Conservation (phyloP, 2,113 vertebrate genomes). For the Myrmophylax atrothorax region DNA sequence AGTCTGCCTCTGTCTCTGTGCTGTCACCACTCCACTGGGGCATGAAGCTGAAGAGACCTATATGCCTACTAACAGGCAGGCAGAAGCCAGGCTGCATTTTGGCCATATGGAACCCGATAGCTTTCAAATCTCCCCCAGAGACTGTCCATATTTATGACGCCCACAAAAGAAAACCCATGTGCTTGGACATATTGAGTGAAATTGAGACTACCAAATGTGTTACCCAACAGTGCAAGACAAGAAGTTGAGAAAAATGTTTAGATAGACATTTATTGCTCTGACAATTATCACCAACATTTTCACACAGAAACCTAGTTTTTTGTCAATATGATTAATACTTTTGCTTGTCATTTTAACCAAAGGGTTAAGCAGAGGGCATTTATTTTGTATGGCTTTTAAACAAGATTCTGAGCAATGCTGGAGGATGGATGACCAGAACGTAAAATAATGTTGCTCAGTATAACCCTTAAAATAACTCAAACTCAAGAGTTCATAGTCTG, state of each 20-base stretch:
- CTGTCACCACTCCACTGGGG: fast-evolving
- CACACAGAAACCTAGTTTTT: background rate
- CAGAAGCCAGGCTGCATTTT: background rate
- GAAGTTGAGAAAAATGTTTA: background rate
- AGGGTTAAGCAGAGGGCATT: background rate
- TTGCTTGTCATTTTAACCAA: background rate
- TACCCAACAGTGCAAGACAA: background rate
- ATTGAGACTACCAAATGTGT: background rate
- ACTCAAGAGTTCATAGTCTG: background rate
- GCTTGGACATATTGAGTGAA: background rate
- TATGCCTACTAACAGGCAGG: background rate
- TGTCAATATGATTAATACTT: background rate
- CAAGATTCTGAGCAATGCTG: background rate
- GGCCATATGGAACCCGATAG: background rate
- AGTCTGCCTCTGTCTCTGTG: background rate
- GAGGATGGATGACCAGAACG: background rate
- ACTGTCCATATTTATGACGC: background rate
- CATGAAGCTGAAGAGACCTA: background rate
- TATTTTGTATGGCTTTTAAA: background rate
- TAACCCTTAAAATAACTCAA: background rate
- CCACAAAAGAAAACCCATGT: background rate
- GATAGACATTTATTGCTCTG: background rate
- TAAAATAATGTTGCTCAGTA: background rate
- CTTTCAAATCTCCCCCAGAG: background rate
- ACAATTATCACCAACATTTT: background rate